Conservation (phyloP, 1,140 invertebrate genomes). For the Metaphire vulgaris region DNA sequence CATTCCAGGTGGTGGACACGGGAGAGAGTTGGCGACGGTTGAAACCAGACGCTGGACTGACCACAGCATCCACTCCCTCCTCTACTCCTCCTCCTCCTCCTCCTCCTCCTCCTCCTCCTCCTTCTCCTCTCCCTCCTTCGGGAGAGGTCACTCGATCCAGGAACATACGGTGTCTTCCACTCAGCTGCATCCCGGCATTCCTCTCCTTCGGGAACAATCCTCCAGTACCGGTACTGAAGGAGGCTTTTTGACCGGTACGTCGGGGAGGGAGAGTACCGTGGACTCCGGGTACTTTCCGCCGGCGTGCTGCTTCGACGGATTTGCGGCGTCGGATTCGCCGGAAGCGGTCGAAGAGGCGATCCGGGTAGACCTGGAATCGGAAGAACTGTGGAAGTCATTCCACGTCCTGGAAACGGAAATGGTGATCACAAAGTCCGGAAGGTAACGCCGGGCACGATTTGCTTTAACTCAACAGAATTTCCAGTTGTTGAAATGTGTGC, state of each 20-base stretch:
- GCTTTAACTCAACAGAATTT: too few relatives aligned
- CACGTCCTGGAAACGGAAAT: conserved; percentile 96
- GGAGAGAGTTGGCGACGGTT: not conserved
- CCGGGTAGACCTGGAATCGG: conserved; percentile 84
- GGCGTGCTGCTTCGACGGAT: too few relatives aligned
- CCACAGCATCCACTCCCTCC: too few relatives aligned
- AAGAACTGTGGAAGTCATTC: conserved; percentile 97
- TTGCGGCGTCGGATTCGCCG: too few relatives aligned
- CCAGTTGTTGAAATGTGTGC: conserved; percentile 49
- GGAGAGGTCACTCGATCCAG: not conserved
- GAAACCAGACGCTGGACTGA: conserved; percentile 17
- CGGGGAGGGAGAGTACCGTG: too few relatives aligned
- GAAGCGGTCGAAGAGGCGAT: too few relatives aligned
- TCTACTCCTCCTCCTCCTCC: not conserved
- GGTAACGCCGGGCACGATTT: conserved; percentile 78
- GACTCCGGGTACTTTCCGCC: too few relatives aligned
- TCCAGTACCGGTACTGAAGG: too few relatives aligned
- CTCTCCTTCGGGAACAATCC: too few relatives aligned
- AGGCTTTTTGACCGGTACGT: too few relatives aligned
- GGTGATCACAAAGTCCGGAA: conserved; percentile 99
- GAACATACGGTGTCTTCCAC: not conserved
- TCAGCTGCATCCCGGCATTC: too few relatives aligned
- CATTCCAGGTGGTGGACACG: not conserved
- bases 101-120: not conserved
- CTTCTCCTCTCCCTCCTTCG: not conserved